Conservation (phyloP, 2,888 invertebrate genomes). For the Lithophane semibrunnea region DNA sequence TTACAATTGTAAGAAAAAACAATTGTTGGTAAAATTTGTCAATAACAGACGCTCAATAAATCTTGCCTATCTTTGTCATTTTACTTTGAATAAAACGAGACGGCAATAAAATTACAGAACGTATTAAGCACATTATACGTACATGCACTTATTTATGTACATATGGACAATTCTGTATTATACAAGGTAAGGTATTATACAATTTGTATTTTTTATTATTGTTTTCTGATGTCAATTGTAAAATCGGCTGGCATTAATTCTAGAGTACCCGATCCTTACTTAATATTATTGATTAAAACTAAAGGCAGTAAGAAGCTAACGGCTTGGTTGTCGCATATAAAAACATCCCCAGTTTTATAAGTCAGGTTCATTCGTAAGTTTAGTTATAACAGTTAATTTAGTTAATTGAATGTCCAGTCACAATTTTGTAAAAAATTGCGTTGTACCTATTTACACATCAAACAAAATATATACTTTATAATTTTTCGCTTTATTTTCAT, state of each 20-base stretch:
- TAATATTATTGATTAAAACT: constrained; percentile 54
- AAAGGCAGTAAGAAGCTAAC: constrained; percentile 68
- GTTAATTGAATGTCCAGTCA: neutral
- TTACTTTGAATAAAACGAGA: constrained; percentile 55
- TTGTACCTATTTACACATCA: constrained; percentile 20
- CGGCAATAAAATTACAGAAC: constrained; percentile 48
- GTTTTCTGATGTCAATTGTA: constrained; percentile 25
- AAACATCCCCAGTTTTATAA: constrained; percentile 56
- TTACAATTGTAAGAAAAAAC: constrained; percentile 28
- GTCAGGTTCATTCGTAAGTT: constrained; percentile 60
- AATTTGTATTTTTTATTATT: neutral
- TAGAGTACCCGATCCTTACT: constrained; percentile 65
- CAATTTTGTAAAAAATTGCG: neutral
- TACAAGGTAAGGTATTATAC: too few species aligned
- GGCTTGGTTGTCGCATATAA: constrained; percentile 65
- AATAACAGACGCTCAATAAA: constrained; percentile 31
- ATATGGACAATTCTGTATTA: neutral
- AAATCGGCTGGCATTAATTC: constrained; percentile 36
- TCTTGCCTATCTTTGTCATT: constrained; percentile 54
- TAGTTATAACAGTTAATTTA: constrained; percentile 10
- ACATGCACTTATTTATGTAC: neutral
- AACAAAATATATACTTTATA: neutral
- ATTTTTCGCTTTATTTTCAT: constrained; percentile 36
- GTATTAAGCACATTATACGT: neutral
- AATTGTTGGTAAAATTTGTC: neutral